Evolutionary conservation across 1,140 invertebrate species (phyloP).

Genomic region (Melitaea cinxia): DNA sequence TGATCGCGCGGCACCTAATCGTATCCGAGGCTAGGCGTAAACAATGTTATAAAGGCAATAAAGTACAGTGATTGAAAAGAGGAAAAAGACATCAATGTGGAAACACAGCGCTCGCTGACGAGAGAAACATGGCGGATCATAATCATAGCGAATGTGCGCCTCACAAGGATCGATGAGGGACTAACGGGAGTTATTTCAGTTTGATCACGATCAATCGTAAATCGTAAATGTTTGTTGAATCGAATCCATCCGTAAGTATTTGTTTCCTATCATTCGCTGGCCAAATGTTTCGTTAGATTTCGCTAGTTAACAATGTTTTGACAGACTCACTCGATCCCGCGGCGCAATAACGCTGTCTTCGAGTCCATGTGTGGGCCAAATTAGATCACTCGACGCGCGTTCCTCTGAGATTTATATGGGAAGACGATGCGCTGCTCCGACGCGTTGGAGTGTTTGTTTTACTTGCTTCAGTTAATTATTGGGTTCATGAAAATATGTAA

Average conservation of each 20-base stretch:
- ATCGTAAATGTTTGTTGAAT: slow-evolving; percentile 61
- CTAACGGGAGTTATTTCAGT: slow-evolving; percentile 25
- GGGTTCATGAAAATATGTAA: slow-evolving; percentile 1
- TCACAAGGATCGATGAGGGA: slow-evolving; percentile 20
- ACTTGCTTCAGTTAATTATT: background rate
- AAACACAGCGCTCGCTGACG: slow-evolving; percentile 8
- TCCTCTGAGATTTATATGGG: slow-evolving; percentile 19
- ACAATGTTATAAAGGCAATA: slow-evolving; percentile 23
- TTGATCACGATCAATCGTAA: slow-evolving; percentile 54
- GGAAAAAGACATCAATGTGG: slow-evolving; percentile 16
- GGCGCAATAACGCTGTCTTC: slow-evolving; percentile 62
- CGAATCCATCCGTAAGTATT: slow-evolving; percentile 55
- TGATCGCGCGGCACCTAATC: slow-evolving; percentile 27
- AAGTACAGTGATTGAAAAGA: slow-evolving; percentile 8
- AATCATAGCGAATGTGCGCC: slow-evolving; percentile 21
- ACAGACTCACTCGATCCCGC: slow-evolving; percentile 59
- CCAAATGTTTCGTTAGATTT: slow-evolving; percentile 58
- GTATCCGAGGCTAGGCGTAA: slow-evolving; percentile 11
- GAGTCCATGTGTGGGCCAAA: slow-evolving; percentile 31
- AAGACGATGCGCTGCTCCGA: slow-evolving; percentile 1
- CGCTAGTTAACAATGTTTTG: slow-evolving; percentile 65
- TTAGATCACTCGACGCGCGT: slow-evolving; percentile 19
- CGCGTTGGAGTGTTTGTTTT: background rate
- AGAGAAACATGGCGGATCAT: slow-evolving; percentile 25
- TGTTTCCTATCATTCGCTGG: slow-evolving; percentile 70